Evolutionary conservation across 2,888 invertebrate species (phyloP).

Genomic region (Sphinx pinastri): DNA sequence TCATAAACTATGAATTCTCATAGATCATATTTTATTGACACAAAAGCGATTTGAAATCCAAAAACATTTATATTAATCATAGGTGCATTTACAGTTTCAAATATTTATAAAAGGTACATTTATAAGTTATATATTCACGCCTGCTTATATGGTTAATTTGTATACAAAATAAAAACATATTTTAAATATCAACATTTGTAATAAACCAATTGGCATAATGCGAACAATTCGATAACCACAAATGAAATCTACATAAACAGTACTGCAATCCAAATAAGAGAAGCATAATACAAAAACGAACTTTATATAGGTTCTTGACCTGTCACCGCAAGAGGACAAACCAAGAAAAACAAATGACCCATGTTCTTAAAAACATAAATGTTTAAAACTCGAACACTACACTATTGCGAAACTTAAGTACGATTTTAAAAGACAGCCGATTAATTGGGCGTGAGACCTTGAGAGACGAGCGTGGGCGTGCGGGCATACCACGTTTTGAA

Average conservation of each 20-base stretch:
- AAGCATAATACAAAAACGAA: background rate
- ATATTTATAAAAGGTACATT: no score
- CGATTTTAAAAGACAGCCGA: conserved; percentile 33
- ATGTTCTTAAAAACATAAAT: background rate
- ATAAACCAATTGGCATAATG: background rate
- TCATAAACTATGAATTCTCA: no score
- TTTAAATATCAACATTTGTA: background rate
- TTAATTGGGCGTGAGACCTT: conserved; percentile 64
- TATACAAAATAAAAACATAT: background rate
- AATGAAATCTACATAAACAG: background rate
- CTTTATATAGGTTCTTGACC: conserved; percentile 5
- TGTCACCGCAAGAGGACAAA: conserved; percentile 13
- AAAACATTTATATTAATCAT: no score
- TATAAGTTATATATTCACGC: background rate
- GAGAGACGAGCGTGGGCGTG: conserved; percentile 58
- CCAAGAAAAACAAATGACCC: background rate
- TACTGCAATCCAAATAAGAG: background rate
- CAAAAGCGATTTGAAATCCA: no score
- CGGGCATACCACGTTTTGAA: conserved; percentile 32
- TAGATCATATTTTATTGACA: no score
- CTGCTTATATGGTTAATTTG: background rate
- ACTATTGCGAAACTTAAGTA: conserved; percentile 6
- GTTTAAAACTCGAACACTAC: background rate
- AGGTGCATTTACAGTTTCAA: no score
- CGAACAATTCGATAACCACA: background rate